Evolutionary conservation across 2,113 vertebrate genomes (phyloP).

Genomic region (Noctilio leporinus): DNA sequence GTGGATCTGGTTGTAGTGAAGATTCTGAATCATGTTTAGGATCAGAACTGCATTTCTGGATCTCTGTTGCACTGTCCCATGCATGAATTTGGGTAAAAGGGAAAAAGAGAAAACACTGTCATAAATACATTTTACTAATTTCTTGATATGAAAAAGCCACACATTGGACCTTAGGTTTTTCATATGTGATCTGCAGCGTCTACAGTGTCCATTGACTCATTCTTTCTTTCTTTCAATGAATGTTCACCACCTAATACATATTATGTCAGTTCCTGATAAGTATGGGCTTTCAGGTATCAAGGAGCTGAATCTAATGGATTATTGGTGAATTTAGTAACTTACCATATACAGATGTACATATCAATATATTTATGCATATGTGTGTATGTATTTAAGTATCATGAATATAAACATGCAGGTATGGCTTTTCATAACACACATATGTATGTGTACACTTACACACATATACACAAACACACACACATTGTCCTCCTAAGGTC

Average conservation of each 20-base stretch:
- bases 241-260: background rate
- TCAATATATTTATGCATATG: background rate
- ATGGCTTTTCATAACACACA: background rate
- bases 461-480: background rate
- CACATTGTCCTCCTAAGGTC: background rate
- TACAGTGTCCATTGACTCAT: background rate
- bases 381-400: background rate
- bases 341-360: background rate
- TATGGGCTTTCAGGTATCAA: background rate
- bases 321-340: background rate
- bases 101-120: background rate
- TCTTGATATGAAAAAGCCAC: background rate
- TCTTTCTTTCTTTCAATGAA: background rate
- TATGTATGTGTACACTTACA: too few relatives aligned
- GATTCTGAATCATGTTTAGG: background rate
- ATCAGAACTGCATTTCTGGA: background rate
- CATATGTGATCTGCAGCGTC: background rate
- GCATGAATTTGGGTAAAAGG: background rate
- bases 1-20: background rate
- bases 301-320: background rate
- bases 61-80: background rate
- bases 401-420: background rate
- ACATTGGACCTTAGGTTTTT: background rate
- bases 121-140: background rate
- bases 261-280: background rate